Percentiles rank a stretch among this genome's conserved stretches.
These are phyloP conservation scores for Muricea muricata DNA, from an alignment of 92 coral and sea anemone genomes.

Conservation along the genomic window DNA sequence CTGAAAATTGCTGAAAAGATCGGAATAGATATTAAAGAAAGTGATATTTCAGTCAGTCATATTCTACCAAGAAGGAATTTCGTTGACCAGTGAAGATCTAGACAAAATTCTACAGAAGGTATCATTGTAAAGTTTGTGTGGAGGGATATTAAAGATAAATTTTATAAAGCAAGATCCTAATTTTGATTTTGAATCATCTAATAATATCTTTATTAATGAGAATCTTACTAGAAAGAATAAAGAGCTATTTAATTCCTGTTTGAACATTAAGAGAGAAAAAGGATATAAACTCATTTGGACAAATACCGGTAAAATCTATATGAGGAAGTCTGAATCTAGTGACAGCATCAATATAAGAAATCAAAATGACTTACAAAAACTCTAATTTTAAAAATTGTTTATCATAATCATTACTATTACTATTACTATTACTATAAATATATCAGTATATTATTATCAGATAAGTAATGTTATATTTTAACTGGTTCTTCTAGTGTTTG, in stretches of 20 bases:
- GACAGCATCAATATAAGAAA: neutral
- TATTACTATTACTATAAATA: too few species aligned
- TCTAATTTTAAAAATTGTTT: neutral
- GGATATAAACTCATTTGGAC: slow-evolving; percentile 46
- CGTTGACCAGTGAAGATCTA: neutral
- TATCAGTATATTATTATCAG: too few species aligned
- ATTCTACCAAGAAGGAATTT: neutral
- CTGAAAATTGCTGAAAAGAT: slow-evolving; percentile 5
- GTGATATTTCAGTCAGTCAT: slow-evolving; percentile 15
- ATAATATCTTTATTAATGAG: slow-evolving; percentile 29
- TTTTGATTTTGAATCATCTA: slow-evolving; percentile 4
- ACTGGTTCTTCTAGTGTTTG: too few species aligned
- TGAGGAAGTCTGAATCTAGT: neutral
- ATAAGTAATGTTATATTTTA: too few species aligned
- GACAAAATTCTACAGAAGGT: slow-evolving; percentile 30
- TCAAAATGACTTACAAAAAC: neutral
- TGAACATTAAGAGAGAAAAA: slow-evolving; percentile 6
- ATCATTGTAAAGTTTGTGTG: neutral
- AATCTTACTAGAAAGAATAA: slow-evolving; percentile 42
- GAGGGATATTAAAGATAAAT: slow-evolving; percentile 29
- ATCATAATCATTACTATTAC: neutral
- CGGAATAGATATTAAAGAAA: neutral
- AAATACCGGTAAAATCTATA: slow-evolving; percentile 25
- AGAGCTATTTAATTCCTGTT: slow-evolving; percentile 33
- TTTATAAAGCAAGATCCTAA: slow-evolving; percentile 12